Evolutionary conservation across 2,888 invertebrate species (phyloP).

Genomic region (Strigamia transsilvanica): DNA sequence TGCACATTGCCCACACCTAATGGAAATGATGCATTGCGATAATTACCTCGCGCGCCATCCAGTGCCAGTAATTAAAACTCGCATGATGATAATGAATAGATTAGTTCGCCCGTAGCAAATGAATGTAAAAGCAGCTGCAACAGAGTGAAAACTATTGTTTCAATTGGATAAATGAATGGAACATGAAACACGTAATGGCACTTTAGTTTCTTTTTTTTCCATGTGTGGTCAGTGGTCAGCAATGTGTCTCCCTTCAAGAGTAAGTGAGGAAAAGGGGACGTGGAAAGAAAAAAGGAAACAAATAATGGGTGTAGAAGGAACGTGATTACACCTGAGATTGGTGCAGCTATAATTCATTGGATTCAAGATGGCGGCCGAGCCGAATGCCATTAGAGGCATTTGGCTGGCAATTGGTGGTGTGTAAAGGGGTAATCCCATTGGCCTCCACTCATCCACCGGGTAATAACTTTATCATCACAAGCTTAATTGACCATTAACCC

Average conservation of each 20-base stretch:
- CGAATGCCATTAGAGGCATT: conserved; percentile 26
- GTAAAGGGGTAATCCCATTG: conserved; percentile 46
- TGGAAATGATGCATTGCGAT: too few relatives aligned
- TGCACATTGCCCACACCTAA: too few relatives aligned
- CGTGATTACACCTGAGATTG: conserved; percentile 45
- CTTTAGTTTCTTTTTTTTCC: neutral
- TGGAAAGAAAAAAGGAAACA: neutral
- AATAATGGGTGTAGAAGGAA: conserved; percentile 20
- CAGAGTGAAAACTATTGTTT: neutral
- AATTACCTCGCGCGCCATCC: too few relatives aligned
- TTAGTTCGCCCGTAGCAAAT: too few relatives aligned
- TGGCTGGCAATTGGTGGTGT: conserved; percentile 48
- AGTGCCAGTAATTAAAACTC: too few relatives aligned
- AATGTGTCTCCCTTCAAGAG: conserved; percentile 6
- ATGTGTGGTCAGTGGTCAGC: neutral
- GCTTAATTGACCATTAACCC: conserved; percentile 48
- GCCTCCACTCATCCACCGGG: conserved; percentile 34
- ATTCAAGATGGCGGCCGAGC: neutral
- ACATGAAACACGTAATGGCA: conserved; percentile 5
- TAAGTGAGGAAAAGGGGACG: neutral
- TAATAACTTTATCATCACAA: conserved; percentile 46
- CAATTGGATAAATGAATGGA: conserved; percentile 39
- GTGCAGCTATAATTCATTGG: conserved; percentile 18
- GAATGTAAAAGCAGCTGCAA: neutral
- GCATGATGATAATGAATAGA: too few relatives aligned